These are phyloP conservation scores for Potamilus streckersoni DNA, from an alignment of 1,140 invertebrate species.

Conservation along the genomic window DNA sequence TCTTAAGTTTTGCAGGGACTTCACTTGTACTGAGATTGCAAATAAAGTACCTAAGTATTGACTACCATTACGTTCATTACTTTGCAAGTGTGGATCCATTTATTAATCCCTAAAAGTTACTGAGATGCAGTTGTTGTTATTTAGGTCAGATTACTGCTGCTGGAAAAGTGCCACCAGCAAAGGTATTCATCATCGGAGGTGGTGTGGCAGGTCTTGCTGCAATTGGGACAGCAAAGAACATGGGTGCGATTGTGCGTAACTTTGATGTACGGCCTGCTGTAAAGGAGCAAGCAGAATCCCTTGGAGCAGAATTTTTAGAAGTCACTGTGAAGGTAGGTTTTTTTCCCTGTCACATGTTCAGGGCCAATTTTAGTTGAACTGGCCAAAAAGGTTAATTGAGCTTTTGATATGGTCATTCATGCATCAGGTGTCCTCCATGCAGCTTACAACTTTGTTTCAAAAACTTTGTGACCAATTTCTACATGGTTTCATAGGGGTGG, in stretches of 20 bases:
- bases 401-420: too few species aligned
- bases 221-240: conserved; percentile 86
- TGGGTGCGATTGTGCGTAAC: conserved; percentile 89
- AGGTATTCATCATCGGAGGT: conserved; percentile 88
- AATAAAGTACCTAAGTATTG: neutral
- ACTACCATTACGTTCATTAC: neutral
- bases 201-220: conserved; percentile 90
- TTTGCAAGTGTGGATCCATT: too few species aligned
- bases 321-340: conserved; percentile 75
- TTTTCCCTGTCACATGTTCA: too few species aligned
- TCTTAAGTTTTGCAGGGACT: too few species aligned
- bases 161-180: conserved; percentile 86
- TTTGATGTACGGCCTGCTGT: conserved; percentile 90
- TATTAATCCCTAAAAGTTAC: too few species aligned
- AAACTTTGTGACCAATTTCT: too few species aligned
- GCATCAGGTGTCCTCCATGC: too few species aligned
- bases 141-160: conserved; percentile 87
- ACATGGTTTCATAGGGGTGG: too few species aligned
- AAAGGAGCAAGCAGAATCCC: conserved; percentile 90
- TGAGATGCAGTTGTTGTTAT: neutral
- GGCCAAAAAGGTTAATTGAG: too few species aligned
- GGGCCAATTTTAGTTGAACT: too few species aligned
- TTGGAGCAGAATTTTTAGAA: conserved; percentile 88
- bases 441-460: too few species aligned
- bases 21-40: too few species aligned